Evolutionary conservation across 2,888 invertebrate species (phyloP).

Genomic region (Noctua janthe): DNA sequence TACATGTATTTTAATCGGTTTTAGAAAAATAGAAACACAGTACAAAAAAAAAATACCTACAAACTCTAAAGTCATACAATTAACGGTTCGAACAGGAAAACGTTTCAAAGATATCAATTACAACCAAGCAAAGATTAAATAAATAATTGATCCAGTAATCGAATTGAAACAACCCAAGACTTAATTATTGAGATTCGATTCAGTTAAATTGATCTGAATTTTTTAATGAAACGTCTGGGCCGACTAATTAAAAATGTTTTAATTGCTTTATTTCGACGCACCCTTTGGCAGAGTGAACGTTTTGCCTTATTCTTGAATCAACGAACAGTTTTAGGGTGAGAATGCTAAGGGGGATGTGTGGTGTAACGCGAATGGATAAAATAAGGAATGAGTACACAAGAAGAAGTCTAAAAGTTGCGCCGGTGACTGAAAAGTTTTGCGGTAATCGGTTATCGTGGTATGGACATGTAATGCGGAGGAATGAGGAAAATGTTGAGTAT

Average conservation of each 20-base stretch:
- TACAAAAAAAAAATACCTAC: not conserved
- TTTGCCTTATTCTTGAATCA: not conserved
- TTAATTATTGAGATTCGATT: constrained; percentile 27
- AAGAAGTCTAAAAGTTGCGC: too few relatives aligned
- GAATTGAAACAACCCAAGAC: constrained; percentile 28
- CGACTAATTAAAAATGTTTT: constrained; percentile 23
- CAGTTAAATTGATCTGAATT: constrained; percentile 18
- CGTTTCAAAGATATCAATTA: constrained; percentile 15
- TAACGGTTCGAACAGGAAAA: constrained; percentile 3
- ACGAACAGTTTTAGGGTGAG: not conserved
- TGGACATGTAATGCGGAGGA: too few relatives aligned
- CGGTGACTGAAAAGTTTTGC: too few relatives aligned
- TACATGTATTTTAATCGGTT: too few relatives aligned
- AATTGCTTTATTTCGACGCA: constrained; percentile 9
- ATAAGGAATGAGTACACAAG: too few relatives aligned
- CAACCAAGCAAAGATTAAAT: constrained; percentile 30
- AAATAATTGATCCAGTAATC: constrained; percentile 34
- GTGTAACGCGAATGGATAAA: too few relatives aligned
- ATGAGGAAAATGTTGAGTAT: too few relatives aligned
- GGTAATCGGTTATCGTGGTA: too few relatives aligned
- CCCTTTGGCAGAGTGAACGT: not conserved
- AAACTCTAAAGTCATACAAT: not conserved
- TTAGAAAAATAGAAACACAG: too few relatives aligned
- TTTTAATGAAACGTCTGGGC: constrained; percentile 23
- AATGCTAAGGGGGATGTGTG: too few relatives aligned